Evolutionary conservation across 2,113 vertebrate species (phyloP).

Genomic region (Paratilapia polleni): DNA sequence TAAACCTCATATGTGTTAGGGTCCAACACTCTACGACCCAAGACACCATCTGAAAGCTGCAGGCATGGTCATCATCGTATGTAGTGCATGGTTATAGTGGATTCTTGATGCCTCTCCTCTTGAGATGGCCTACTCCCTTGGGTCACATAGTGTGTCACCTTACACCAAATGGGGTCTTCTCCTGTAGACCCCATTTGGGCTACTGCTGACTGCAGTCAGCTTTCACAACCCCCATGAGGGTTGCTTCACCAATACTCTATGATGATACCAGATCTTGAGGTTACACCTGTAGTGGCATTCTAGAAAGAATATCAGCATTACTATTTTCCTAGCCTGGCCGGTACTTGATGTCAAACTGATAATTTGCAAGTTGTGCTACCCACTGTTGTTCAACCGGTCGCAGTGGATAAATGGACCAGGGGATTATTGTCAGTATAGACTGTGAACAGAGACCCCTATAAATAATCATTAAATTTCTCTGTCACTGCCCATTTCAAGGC

Average conservation of each 20-base stretch:
- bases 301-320: not conserved
- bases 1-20: not conserved
- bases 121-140: too few relatives aligned
- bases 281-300: not conserved
- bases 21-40: not conserved
- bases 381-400: not conserved
- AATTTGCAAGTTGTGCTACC: not conserved
- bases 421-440: not conserved
- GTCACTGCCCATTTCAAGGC: constrained; percentile 7
- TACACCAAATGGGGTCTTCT: too few relatives aligned
- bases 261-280: too few relatives aligned
- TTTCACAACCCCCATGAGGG: not conserved
- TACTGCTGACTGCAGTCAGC: too few relatives aligned
- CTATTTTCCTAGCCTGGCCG: not conserved
- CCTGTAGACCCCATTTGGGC: too few relatives aligned
- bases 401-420: not conserved
- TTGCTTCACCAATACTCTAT: too few relatives aligned
- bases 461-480: constrained; percentile 15
- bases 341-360: not conserved
- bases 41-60: not conserved
- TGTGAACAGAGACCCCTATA: not conserved
- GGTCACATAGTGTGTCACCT: too few relatives aligned
- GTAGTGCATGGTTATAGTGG: too few relatives aligned
- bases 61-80: not conserved
- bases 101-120: not conserved